Conservation (phyloP, 2,888 invertebrate species). For the Chrysolina americana region DNA sequence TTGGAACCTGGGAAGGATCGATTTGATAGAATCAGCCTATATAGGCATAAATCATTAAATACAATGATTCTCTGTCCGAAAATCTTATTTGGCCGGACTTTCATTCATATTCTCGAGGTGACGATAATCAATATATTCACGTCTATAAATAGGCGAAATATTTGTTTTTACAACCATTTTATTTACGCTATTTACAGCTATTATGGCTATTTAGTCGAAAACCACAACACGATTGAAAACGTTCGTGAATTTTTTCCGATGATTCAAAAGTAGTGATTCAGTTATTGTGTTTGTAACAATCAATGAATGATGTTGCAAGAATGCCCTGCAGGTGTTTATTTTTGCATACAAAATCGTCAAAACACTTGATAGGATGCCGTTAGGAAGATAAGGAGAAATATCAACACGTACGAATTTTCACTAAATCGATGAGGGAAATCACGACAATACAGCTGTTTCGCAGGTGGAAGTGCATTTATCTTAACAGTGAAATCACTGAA, state of each 20-base stretch:
- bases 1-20: not conserved
- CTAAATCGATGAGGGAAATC: not conserved
- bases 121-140: not conserved
- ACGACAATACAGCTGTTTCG: not conserved
- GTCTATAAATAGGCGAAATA: not conserved
- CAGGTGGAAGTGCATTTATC: too few relatives aligned
- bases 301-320: too few relatives aligned
- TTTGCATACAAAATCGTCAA: not conserved
- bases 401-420: not conserved
- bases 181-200: not conserved
- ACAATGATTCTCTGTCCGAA: not conserved
- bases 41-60: too few relatives aligned
- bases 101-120: not conserved
- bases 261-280: not conserved
- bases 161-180: not conserved
- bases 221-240: not conserved
- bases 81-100: constrained; percentile 11
- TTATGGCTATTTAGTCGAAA: not conserved
- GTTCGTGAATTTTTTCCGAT: not conserved
- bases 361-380: constrained; percentile 28
- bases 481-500: not conserved
- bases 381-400: constrained; percentile 23
- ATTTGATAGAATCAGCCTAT: too few relatives aligned
- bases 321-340: too few relatives aligned
- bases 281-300: too few relatives aligned